phyloP scores from a whole-genome alignment of 2,888 invertebrate genomes.

The Orthonevra nobilis region DNA sequence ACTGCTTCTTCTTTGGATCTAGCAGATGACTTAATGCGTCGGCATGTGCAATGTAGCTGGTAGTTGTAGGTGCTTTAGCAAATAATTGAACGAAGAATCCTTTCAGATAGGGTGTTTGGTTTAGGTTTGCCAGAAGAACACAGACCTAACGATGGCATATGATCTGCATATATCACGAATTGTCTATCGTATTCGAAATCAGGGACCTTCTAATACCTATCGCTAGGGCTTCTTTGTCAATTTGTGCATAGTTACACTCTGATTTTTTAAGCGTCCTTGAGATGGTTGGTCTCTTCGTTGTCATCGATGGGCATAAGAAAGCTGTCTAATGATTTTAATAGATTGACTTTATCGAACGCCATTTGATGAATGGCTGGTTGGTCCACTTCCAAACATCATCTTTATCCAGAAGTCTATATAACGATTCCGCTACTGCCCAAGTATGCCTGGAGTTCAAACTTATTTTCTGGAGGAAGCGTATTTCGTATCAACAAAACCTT shows the following conservation, averaged over 20 bases:
- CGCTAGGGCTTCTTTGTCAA: conserved; percentile 48
- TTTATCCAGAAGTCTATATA: conserved; percentile 58
- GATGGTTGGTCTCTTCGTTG: conserved; percentile 16
- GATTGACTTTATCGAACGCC: conserved; percentile 53
- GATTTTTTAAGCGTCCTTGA: conserved; percentile 24
- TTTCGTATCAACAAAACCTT: conserved; percentile 11
- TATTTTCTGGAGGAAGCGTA: conserved; percentile 1
- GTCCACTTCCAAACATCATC: conserved; percentile 54
- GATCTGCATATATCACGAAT: conserved; percentile 45
- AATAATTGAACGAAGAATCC: background rate
- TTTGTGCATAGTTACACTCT: conserved; percentile 15
- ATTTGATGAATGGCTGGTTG: conserved; percentile 21
- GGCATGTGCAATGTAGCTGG: background rate
- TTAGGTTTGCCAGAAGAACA: background rate
- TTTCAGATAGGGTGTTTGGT: background rate
- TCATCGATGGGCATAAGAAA: conserved; percentile 49
- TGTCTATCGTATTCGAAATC: conserved; percentile 53
- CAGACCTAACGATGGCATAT: conserved; percentile 20
- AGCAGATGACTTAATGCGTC: background rate
- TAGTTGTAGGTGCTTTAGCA: conserved; percentile 6
- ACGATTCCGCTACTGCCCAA: conserved; percentile 45
- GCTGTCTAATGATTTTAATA: conserved; percentile 55
- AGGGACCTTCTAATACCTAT: conserved; percentile 59
- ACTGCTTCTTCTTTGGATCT: conserved; percentile 15
- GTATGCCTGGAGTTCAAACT: conserved; percentile 48